A percentile compares a stretch with the other conserved stretches of the same genome.
These are phyloP conservation scores for Caenorhabditis sp. DNA, from an alignment of 2,888 invertebrate genomes.

Conservation along the genomic window DNA sequence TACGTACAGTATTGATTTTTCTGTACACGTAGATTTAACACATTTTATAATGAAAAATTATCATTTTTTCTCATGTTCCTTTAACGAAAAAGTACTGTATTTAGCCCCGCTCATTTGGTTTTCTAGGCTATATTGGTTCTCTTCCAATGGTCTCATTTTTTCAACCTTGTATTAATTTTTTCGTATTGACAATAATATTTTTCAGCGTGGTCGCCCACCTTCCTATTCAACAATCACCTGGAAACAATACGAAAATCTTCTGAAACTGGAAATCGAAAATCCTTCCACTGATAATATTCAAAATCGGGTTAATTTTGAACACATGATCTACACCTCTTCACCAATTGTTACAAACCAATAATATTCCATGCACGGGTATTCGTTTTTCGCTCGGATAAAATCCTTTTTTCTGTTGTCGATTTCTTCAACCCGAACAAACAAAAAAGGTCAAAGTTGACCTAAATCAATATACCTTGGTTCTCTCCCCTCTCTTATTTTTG, in stretches of 20 bases:
- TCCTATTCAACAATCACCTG: conserved; percentile 2
- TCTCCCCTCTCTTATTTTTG: conserved; percentile 7
- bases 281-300: conserved; percentile 8
- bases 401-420: background rate
- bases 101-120: no score
- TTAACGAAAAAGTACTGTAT: no score
- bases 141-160: no score
- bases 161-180: no score
- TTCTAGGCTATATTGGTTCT: no score
- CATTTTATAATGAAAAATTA: no score
- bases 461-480: conserved; percentile 18
- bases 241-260: conserved; percentile 21
- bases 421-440: background rate
- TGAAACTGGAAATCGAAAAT: conserved; percentile 16
- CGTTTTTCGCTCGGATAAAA: background rate
- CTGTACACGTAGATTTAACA: no score
- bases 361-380: background rate
- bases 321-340: background rate
- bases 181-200: no score
- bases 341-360: background rate
- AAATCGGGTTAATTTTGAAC: conserved; percentile 16
- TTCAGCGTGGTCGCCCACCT: conserved; percentile 8
- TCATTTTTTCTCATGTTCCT: no score
- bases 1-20: no score
- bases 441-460: background rate